Percentiles rank a stretch among this genome's conserved stretches.
phyloP scores from a whole-genome alignment of 2,113 vertebrate genomes.

The Solea senegalensis region DNA sequence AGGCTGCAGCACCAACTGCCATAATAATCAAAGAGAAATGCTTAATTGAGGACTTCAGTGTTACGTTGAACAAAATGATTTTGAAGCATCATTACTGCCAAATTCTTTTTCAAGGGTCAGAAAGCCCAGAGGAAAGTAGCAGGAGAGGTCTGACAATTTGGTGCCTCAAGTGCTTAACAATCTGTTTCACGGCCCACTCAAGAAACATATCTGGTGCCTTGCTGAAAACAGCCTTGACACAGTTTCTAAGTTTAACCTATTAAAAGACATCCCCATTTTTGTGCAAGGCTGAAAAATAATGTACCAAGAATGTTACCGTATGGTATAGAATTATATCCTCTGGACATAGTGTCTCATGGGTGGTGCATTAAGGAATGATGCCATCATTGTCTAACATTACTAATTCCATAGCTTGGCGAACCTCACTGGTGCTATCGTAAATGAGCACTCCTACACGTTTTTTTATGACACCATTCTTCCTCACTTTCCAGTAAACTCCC shows the following conservation, averaged over 20 bases:
- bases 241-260: conserved; percentile 30
- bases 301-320: neutral
- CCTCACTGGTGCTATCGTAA: conserved; percentile 38
- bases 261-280: neutral
- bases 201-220: conserved; percentile 43
- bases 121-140: conserved; percentile 36
- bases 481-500: conserved; percentile 9
- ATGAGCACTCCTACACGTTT: conserved; percentile 9
- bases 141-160: conserved; percentile 43
- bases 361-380: conserved; percentile 15
- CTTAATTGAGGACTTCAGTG: conserved; percentile 21
- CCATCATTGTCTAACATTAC: conserved; percentile 42
- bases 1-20: conserved; percentile 15
- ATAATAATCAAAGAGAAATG: conserved; percentile 19
- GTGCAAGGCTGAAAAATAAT: neutral
- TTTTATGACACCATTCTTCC: conserved; percentile 6
- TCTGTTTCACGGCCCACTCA: conserved; percentile 30
- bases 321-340: too few species aligned
- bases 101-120: conserved; percentile 25
- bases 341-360: too few species aligned
- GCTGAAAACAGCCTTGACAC: conserved; percentile 54
- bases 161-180: conserved; percentile 38
- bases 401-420: conserved; percentile 37
- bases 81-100: conserved; percentile 31
- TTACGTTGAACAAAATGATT: conserved; percentile 12